A percentile compares a stretch with the other conserved stretches of the same genome.
Conservation (phyloP, 2,113 vertebrate genomes). For the Gorsachius goisagi region DNA sequence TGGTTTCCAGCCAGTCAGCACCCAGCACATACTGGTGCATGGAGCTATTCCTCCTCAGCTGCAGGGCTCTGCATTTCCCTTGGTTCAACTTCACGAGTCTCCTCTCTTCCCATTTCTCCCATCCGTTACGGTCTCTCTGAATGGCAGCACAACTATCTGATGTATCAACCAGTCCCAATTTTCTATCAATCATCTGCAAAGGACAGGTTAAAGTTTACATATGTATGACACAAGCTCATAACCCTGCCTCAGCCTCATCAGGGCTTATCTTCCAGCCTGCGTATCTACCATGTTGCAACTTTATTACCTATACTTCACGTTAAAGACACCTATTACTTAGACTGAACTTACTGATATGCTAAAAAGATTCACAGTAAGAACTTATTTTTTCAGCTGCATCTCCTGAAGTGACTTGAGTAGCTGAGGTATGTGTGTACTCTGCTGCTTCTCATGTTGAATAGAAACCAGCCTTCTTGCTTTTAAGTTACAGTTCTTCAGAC, state of each 20-base stretch:
- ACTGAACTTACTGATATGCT: neutral
- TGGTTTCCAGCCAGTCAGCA: neutral
- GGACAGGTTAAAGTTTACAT: neutral
- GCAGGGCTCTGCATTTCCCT: neutral
- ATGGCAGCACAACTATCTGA: neutral
- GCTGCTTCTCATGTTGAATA: neutral
- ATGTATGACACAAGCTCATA: neutral
- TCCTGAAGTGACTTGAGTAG: neutral
- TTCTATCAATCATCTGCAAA: neutral
- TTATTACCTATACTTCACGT: neutral
- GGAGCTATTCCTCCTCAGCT: neutral
- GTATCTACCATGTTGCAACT: neutral
- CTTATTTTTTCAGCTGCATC: neutral
- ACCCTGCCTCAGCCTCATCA: neutral
- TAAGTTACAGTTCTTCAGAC: neutral
- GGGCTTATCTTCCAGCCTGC: neutral
- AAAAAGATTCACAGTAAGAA: neutral
- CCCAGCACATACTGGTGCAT: rapidly evolving
- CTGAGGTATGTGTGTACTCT: neutral
- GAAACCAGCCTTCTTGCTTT: neutral
- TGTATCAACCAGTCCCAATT: neutral
- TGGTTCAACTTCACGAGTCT: neutral
- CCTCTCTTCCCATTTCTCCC: neutral
- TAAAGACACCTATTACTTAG: neutral
- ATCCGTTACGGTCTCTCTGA: neutral